phyloP scores from a whole-genome alignment of 2,888 invertebrate species.

The Xanthorhoe spadicearia region DNA sequence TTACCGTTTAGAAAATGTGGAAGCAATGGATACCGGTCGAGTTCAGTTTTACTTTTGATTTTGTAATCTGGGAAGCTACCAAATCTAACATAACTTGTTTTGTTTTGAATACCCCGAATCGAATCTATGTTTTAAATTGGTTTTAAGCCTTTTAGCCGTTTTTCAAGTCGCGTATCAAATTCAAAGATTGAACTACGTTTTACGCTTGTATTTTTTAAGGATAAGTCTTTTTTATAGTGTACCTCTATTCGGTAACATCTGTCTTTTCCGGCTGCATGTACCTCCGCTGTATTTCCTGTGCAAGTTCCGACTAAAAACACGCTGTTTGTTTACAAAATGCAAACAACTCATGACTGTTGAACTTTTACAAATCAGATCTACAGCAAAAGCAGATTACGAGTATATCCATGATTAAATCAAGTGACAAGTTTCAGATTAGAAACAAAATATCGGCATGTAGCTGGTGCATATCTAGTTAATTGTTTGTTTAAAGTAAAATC shows the following conservation, averaged over 20 bases:
- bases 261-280: neutral
- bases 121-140: neutral
- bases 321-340: neutral
- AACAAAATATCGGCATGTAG: too few species aligned
- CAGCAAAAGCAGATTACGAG: too few species aligned
- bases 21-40: too few species aligned
- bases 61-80: too few species aligned
- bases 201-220: neutral
- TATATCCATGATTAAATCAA: too few species aligned
- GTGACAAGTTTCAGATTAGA: too few species aligned
- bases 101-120: too few species aligned
- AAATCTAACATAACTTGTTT: too few species aligned
- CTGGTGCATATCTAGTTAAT: too few species aligned
- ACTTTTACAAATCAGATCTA: neutral
- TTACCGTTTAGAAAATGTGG: too few species aligned
- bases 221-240: neutral
- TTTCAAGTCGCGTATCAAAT: neutral
- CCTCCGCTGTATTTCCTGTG: neutral
- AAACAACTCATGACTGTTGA: neutral
- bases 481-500: too few species aligned
- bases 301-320: neutral
- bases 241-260: neutral
- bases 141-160: neutral
- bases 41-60: too few species aligned
- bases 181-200: neutral